These are phyloP conservation scores for Nesoenas mayeri DNA, from an alignment of 2,113 vertebrate genomes.

Conservation along the genomic window DNA sequence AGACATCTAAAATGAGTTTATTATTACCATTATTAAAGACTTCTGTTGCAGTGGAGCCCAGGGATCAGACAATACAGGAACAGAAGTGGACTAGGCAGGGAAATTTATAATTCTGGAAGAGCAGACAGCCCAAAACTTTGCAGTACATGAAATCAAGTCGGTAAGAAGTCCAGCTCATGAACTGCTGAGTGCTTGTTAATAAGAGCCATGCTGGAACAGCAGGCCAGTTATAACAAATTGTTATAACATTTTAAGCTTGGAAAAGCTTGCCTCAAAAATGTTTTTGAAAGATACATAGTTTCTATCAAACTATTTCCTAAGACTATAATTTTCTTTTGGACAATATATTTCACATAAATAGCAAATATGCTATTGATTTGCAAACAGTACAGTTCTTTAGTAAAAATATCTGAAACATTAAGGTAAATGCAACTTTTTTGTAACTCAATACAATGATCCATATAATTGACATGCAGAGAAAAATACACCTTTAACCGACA, in stretches of 20 bases:
- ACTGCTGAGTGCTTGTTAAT: background rate
- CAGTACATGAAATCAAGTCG: background rate
- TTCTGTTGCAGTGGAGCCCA: background rate
- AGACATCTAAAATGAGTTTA: background rate
- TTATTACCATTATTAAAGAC: background rate
- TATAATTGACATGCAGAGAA: background rate
- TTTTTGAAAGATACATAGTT: background rate
- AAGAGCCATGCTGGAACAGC: background rate
- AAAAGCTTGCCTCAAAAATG: background rate
- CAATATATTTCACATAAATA: background rate
- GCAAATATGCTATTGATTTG: background rate
- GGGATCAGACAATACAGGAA: background rate
- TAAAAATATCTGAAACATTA: background rate
- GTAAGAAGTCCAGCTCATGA: background rate
- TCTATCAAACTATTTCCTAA: background rate
- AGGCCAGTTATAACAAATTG: slow-evolving; percentile 17
- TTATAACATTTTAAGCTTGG: background rate
- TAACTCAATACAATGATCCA: background rate
- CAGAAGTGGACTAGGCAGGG: background rate
- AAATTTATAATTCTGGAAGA: background rate
- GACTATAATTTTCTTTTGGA: background rate
- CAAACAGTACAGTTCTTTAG: background rate
- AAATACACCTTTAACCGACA: background rate
- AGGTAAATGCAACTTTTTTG: background rate
- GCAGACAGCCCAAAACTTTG: background rate